These are phyloP conservation scores for Lucilia sericata DNA, from an alignment of 1,140 invertebrate species.

Conservation along the genomic window DNA sequence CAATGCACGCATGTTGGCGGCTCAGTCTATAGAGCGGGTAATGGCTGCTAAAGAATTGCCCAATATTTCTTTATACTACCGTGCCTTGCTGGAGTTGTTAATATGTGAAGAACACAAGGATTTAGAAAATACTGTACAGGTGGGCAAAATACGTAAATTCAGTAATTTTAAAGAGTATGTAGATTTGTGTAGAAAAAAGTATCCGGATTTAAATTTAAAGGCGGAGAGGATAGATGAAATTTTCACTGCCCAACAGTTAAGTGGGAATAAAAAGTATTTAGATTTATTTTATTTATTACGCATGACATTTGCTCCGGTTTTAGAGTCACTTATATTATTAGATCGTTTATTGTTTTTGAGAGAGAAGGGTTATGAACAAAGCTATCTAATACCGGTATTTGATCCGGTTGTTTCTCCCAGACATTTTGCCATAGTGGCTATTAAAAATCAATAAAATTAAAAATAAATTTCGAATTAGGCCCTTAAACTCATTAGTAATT, in stretches of 20 bases:
- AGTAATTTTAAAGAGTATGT: slow-evolving; percentile 75
- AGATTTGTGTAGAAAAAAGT: slow-evolving; percentile 70
- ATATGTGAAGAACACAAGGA: slow-evolving; percentile 67
- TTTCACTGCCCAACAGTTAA: background rate
- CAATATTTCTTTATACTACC: slow-evolving; percentile 76
- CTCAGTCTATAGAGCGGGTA: slow-evolving; percentile 80
- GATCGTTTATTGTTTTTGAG: slow-evolving; percentile 85
- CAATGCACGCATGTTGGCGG: slow-evolving; percentile 85
- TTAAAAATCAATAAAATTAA: slow-evolving; percentile 49
- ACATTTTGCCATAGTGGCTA: slow-evolving; percentile 77
- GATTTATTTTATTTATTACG: slow-evolving; percentile 86
- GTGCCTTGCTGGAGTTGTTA: slow-evolving; percentile 79
- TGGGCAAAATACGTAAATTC: slow-evolving; percentile 70
- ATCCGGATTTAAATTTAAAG: background rate
- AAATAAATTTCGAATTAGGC: no score
- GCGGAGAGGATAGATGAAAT: slow-evolving; percentile 19
- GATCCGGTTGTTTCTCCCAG: slow-evolving; percentile 82
- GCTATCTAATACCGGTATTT: slow-evolving; percentile 80
- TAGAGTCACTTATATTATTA: slow-evolving; percentile 87
- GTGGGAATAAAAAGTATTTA: slow-evolving; percentile 71
- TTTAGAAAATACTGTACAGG: slow-evolving; percentile 58
- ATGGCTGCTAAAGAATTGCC: slow-evolving; percentile 71
- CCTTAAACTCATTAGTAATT: no score
- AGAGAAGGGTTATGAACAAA: slow-evolving; percentile 75
- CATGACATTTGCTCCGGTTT: slow-evolving; percentile 82